Evolutionary conservation across 1,140 invertebrate species (phyloP).

Genomic region (Dendrolimus punctatus): DNA sequence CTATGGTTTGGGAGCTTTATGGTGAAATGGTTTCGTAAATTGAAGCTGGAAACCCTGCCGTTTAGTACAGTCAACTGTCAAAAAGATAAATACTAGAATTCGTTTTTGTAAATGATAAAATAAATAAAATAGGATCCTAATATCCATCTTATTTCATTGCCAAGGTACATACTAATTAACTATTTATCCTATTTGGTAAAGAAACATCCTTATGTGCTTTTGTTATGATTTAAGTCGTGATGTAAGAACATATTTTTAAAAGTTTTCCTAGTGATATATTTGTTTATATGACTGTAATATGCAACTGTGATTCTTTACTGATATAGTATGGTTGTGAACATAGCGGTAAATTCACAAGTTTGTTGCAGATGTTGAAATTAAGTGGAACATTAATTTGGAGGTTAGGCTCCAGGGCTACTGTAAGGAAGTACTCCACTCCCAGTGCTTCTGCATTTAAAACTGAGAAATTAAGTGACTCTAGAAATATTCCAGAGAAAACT

Average conservation of each 20-base stretch:
- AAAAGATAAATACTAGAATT: constrained; percentile 20
- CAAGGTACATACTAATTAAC: too few species aligned
- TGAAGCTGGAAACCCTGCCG: constrained; percentile 4
- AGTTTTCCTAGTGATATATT: constrained; percentile 1
- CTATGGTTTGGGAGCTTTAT: too few species aligned
- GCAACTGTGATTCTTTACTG: not conserved
- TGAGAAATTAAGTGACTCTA: constrained; percentile 34
- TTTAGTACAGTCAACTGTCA: constrained; percentile 11
- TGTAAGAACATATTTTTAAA: constrained; percentile 47
- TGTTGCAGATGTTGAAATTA: constrained; percentile 64
- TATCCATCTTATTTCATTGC: too few species aligned
- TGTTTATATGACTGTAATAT: not conserved
- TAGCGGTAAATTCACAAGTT: constrained; percentile 3
- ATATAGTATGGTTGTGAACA: too few species aligned
- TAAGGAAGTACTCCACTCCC: constrained; percentile 48
- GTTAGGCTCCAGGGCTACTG: constrained; percentile 53
- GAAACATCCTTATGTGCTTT: not conserved
- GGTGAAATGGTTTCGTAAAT: too few species aligned
- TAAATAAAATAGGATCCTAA: constrained; percentile 4
- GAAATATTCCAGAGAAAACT: constrained; percentile 28
- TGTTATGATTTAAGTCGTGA: constrained; percentile 30
- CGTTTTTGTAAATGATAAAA: constrained; percentile 24
- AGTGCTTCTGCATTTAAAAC: constrained; percentile 46
- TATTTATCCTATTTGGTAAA: too few species aligned
- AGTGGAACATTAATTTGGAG: constrained; percentile 60